Evolutionary conservation across 2,113 vertebrate genomes (phyloP), one percentile per base, ranked within the genome.

Genomic region (Carassius auratus): DNA sequence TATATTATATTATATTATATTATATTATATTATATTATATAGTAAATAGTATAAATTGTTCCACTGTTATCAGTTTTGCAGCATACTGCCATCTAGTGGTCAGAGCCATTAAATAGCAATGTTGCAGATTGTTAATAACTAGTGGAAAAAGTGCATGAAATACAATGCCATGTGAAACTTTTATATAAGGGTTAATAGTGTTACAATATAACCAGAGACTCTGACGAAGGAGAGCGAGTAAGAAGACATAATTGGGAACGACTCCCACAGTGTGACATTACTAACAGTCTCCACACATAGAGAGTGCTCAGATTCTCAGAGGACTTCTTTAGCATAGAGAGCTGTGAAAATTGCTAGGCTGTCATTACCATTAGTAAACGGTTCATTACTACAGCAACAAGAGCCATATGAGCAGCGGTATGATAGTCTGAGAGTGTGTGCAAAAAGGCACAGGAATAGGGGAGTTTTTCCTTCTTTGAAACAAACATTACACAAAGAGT

Each of bases 81-180:
- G 14, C 33, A 76, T 55, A 66, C 71, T 89, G 85, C 57, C 85
- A 83, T 83, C 83, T 83, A 82, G 85, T 86, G 85, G 62, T 45
- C 36, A 66, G 19, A 13, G 19, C 8, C 17, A 10, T 33, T 30
- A 33, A 8, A 55, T 12, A 17, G 2, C 42, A 55, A 77, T 30
- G 52, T 36, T n/a, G 30, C 1, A 38, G 17, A 52, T 77, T 77
- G 76, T 59, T 78, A n/a, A 21, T 78, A n/a, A 21, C 0, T 12
- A 17, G 7, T 26, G 12, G 9, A 48, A 7, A 10, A 69, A 38
- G 30, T 71, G 68, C 19, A 42, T 68, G 26, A 68, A 33, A 62
- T 45, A 38, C 17, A 55, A 23, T n/a, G 13, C 36, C 5, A 45
- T 45, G 42, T 42, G 42, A 42, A 7, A 42, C 7, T 42, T 42